Base-by-base conservation (phyloP, 2,113 vertebrate genomes). In the Salminus brasiliensis region DNA sequence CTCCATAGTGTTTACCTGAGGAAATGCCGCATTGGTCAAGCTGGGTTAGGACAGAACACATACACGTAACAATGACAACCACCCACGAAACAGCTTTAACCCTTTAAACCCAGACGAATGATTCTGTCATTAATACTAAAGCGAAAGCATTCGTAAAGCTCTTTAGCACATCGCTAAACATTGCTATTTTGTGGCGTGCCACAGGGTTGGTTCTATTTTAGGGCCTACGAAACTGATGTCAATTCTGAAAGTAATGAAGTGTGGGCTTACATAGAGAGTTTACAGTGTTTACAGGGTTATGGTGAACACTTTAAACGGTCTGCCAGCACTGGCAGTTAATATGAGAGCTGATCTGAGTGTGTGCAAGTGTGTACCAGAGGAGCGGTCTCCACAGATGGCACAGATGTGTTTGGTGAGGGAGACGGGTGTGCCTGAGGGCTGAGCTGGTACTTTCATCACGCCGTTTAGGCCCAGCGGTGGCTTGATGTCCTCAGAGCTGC, bases 361-460 rank as follows among this genome's bases (percentile, higher is more conserved):
- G 16, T 18, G 60, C 25, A n/a, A n/a, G 5, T 45, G 76, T 21
- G 52, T 76, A 99, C 97, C 97, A 94, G 98, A 99, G 85, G 98
- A 99, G 86, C 98, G 95, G 93, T 99, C 98, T 30, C 98, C 97
- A 0, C 98, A 99, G 93, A 99, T 99, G 92, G 98, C 96, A 70
- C 98, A 99, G 93, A 99, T 99, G 95, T 99, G 98, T 93, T 99
- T 99, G 88, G 96, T 99, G 92, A 99, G 97, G 47, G 96, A 95
- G 66, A 93, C 87, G 16, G 78, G 94, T 65, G 93, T 95, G 82
- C 94, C 93, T 21, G 94, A 96, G 83, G 96, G 95, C 83, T 98
- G 97, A 81, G 95, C 93, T 18, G 97, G 97, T 82, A 97, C 94
- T 92, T 99, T 99, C 93, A 98, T 97, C 88, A 99, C 94, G 0